A percentile compares a stretch with the other conserved stretches of the same genome.
Conservation (phyloP, 2,113 vertebrate species). For the Elaphurus davidianus region DNA sequence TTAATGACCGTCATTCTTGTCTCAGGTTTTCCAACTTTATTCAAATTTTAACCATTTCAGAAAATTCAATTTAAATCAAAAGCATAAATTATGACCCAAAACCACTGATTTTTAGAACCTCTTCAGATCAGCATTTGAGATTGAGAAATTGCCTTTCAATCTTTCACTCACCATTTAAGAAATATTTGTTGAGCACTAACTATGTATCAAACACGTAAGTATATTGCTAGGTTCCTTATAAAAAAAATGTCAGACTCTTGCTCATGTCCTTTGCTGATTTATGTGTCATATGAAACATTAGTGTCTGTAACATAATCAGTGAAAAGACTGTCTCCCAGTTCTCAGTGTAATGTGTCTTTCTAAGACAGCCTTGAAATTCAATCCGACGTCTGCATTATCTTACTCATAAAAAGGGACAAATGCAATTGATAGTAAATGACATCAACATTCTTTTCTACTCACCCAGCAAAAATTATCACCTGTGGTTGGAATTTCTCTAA, state of each 20-base stretch:
- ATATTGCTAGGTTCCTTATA: background rate
- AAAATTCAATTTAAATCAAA: constrained; percentile 29
- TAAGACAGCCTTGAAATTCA: constrained; percentile 47
- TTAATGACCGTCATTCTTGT: background rate
- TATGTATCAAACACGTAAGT: no score
- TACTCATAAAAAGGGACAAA: constrained; percentile 37
- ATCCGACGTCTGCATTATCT: constrained; percentile 29
- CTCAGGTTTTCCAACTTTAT: background rate
- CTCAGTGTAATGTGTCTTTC: constrained; percentile 15
- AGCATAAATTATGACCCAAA: background rate
- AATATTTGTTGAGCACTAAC: background rate
- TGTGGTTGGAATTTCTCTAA: constrained; percentile 4
- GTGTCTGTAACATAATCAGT: constrained; percentile 51
- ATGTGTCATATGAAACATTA: constrained; percentile 35
- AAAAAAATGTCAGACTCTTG: constrained; percentile 26
- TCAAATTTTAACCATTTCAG: constrained; percentile 44
- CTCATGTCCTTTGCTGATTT: constrained; percentile 40
- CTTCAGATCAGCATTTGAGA: constrained; percentile 29
- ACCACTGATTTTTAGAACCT: background rate
- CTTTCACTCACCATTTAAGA: constrained; percentile 7
- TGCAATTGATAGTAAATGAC: constrained; percentile 17
- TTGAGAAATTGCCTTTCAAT: background rate
- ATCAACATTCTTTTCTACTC: constrained; percentile 30
- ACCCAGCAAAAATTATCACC: constrained; percentile 37
- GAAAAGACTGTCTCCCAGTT: constrained; percentile 47